Evolutionary conservation across 1,140 invertebrate genomes (phyloP).

Genomic region (Trachymyrmex septentrionalis): DNA sequence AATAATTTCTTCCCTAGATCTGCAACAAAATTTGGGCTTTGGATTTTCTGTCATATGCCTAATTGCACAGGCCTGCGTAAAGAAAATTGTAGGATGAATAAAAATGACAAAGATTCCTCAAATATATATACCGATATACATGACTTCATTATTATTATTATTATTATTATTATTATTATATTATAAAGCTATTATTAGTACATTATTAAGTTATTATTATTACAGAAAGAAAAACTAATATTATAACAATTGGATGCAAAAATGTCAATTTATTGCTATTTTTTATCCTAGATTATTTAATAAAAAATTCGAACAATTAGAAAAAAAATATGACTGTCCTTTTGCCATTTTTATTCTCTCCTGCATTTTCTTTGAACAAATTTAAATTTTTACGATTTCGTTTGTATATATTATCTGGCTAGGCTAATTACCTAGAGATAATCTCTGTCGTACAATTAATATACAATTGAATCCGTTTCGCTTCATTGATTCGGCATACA

Average conservation of each 20-base stretch:
- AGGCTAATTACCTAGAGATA: constrained; percentile 29
- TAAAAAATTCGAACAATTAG: constrained; percentile 10
- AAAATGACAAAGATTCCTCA: neutral
- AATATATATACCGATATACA: neutral
- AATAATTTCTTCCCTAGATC: constrained; percentile 66
- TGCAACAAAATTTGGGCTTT: constrained; percentile 42
- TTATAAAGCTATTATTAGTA: neutral
- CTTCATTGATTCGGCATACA: constrained; percentile 37
- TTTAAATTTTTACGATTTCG: constrained; percentile 4
- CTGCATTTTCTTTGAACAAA: neutral
- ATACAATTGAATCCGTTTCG: constrained; percentile 1
- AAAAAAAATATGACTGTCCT: neutral
- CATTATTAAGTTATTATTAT: neutral
- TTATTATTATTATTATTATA: neutral
- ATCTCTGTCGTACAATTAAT: neutral
- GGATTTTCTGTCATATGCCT: constrained; percentile 11
- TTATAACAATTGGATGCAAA: neutral
- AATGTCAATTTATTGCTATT: neutral
- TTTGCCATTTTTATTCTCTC: neutral
- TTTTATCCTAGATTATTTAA: constrained; percentile 17
- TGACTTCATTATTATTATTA: neutral
- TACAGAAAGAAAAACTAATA: neutral
- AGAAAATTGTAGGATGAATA: neutral
- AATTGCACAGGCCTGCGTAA: constrained; percentile 27
- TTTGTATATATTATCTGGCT: constrained; percentile 7